Percentiles rank a stretch among this genome's conserved stretches.
Evolutionary conservation across 2,888 invertebrate genomes (phyloP).

Genomic region (Chloroclysta siterata): DNA sequence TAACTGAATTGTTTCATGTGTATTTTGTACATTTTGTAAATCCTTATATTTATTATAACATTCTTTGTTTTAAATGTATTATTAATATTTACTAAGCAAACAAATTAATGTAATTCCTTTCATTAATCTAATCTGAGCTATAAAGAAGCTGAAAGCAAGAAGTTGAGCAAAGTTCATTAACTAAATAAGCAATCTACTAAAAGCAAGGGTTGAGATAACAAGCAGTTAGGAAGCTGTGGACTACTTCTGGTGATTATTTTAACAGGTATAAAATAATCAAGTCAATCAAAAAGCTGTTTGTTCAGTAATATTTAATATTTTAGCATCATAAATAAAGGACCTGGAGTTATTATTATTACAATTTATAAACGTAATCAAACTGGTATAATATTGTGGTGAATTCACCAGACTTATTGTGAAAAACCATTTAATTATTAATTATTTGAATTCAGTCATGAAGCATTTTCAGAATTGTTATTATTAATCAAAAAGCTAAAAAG

Average conservation of each 20-base stretch:
- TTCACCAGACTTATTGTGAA: not conserved
- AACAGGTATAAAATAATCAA: constrained; percentile 34
- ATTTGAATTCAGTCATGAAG: too few relatives aligned
- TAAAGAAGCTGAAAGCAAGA: constrained; percentile 65
- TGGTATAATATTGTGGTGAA: not conserved
- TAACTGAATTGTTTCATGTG: too few relatives aligned
- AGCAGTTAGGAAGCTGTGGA: constrained; percentile 77
- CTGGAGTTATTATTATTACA: not conserved
- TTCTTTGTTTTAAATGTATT: not conserved
- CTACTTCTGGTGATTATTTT: constrained; percentile 72
- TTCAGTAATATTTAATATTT: constrained; percentile 6
- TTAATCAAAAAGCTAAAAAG: too few relatives aligned
- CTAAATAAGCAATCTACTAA: constrained; percentile 80
- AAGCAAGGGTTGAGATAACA: constrained; percentile 74
- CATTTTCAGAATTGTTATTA: too few relatives aligned
- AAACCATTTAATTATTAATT: too few relatives aligned
- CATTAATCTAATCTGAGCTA: constrained; percentile 52
- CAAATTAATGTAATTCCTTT: constrained; percentile 1
- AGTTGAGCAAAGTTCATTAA: constrained; percentile 74
- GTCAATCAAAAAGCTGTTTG: constrained; percentile 25
- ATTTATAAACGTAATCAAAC: not conserved
- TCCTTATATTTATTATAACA: too few relatives aligned
- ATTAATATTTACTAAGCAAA: not conserved
- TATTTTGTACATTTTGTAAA: too few relatives aligned
- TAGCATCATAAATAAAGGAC: not conserved